A percentile compares a stretch with the other conserved stretches of the same genome.
Conservation (phyloP, 2,797 vertebrate genomes). For the Chloroceryle amazona region DNA sequence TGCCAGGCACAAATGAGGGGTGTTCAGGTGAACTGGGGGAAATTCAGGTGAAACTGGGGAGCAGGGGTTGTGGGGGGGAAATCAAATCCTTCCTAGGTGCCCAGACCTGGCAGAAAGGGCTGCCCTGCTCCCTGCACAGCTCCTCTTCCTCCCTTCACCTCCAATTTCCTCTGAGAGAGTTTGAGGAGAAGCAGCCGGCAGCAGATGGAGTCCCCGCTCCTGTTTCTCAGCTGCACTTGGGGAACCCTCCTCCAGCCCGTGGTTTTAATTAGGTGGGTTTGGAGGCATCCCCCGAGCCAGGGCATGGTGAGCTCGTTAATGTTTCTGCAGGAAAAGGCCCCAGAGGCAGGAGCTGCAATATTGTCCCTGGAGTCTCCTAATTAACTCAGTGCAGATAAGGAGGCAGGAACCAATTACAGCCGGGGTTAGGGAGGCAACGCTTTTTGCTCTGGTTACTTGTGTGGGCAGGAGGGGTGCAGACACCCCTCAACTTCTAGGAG, state of each 20-base stretch:
- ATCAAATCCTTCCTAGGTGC: background rate
- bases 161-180: fast-evolving
- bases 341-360: background rate
- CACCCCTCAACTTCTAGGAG: background rate
- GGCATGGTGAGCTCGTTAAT: background rate
- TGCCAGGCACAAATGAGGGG: fast-evolving
- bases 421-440: background rate
- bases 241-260: background rate
- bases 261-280: background rate
- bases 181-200: background rate
- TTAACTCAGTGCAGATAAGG: background rate
- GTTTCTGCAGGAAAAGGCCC: background rate
- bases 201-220: background rate
- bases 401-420: background rate
- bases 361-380: background rate
- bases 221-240: fast-evolving
- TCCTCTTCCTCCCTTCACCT: background rate
- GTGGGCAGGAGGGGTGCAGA: background rate
- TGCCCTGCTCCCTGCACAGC: background rate
- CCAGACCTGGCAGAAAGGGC: fast-evolving
- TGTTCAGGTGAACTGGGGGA: background rate
- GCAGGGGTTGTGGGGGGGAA: too few relatives aligned
- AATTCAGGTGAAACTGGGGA: too few relatives aligned
- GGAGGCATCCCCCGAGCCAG: background rate
- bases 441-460: background rate